These are phyloP conservation scores for Meliscaeva auricollis DNA, from an alignment of 2,888 invertebrate genomes.

Conservation along the genomic window DNA sequence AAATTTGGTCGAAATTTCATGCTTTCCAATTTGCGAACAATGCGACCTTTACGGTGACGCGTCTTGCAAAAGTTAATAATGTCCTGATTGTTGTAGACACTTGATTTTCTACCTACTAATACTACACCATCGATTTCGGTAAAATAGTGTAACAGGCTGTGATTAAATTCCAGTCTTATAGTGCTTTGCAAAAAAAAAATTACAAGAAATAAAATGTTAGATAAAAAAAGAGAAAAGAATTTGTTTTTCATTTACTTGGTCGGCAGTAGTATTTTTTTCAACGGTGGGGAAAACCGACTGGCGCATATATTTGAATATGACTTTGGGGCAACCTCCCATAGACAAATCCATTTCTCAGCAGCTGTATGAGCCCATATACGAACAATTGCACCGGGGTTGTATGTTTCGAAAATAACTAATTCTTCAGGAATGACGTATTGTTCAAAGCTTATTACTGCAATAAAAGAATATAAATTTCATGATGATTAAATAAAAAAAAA, in stretches of 20 bases:
- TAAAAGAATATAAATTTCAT: conserved; percentile 9
- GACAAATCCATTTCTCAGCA: conserved; percentile 87
- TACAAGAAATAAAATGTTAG: no score
- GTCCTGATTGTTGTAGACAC: conserved; percentile 78
- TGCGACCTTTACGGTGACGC: conserved; percentile 79
- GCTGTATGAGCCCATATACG: conserved; percentile 89
- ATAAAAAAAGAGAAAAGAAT: conserved; percentile 20
- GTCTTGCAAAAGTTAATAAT: conserved; percentile 78
- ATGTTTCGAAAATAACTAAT: conserved; percentile 92
- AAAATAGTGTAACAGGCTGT: conserved; percentile 92
- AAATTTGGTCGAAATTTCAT: conserved; percentile 82
- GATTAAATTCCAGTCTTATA: conserved; percentile 94
- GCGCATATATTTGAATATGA: conserved; percentile 85
- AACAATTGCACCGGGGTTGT: conserved; percentile 93
- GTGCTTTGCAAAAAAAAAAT: conserved; percentile 85
- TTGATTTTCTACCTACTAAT: conserved; percentile 87
- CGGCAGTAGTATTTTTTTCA: conserved; percentile 86
- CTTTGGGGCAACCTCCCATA: conserved; percentile 88
- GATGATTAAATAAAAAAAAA: neutral
- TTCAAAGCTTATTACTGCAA: conserved; percentile 83
- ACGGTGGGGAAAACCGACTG: conserved; percentile 91
- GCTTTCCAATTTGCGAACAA: conserved; percentile 82
- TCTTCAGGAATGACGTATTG: conserved; percentile 83
- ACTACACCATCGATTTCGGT: conserved; percentile 94
- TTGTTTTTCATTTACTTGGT: conserved; percentile 84